Percentiles rank a stretch among this genome's conserved stretches.
These are phyloP conservation scores for Fragum fragum DNA, from an alignment of 2,888 invertebrate species.

Conservation along the genomic window DNA sequence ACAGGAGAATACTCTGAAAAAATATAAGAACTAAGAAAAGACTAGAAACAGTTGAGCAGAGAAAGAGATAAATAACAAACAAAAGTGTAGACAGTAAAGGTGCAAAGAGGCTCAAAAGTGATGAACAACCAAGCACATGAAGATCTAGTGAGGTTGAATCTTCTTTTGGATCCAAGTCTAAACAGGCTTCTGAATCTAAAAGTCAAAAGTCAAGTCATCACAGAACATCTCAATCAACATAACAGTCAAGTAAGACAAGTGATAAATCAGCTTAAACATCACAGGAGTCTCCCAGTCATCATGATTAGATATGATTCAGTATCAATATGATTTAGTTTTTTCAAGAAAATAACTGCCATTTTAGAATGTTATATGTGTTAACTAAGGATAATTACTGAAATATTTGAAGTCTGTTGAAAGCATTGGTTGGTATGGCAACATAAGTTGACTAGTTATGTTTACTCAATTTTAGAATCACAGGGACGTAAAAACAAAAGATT, in stretches of 20 bases:
- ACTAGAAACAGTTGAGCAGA: neutral
- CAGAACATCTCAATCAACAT: neutral
- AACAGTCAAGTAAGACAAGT: neutral
- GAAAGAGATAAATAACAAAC: neutral
- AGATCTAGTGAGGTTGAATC: too few species aligned
- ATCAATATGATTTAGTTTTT: too few species aligned
- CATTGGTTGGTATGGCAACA: too few species aligned
- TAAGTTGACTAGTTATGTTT: too few species aligned
- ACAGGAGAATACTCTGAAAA: too few species aligned
- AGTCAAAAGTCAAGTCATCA: neutral
- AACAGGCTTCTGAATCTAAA: neutral
- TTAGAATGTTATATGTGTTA: too few species aligned
- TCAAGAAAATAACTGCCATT: too few species aligned
- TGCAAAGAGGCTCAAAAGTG: neutral
- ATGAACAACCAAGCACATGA: neutral
- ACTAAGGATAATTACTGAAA: too few species aligned
- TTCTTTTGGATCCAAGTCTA: constrained; percentile 6
- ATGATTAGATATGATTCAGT: too few species aligned
- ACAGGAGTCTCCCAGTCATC: neutral
- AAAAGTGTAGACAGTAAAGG: neutral
- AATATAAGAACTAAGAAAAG: neutral
- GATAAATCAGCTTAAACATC: neutral
- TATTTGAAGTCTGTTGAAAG: too few species aligned
- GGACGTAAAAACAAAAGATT: too few species aligned
- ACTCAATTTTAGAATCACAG: too few species aligned